Evolutionary conservation across 2,113 vertebrate genomes (phyloP), one percentile per base, ranked within the genome.

Genomic region (Oryzias melastigma): DNA sequence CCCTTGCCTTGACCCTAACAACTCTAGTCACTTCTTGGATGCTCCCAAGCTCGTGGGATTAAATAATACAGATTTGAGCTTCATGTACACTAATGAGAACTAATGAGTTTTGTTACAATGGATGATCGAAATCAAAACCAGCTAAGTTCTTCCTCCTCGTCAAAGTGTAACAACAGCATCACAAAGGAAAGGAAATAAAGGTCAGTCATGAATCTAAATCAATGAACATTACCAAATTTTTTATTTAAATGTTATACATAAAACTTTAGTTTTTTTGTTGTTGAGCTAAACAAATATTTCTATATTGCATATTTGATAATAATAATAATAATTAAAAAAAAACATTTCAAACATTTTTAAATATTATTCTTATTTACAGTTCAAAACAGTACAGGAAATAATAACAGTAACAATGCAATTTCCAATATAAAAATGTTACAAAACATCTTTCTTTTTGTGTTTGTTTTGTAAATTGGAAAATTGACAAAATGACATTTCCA

Each of bases 361-460:
- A 98, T 95, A 95, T 89, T 94, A 95, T 93, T 96, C 92, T 92
- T 99, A 99, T 98, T 94, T 99, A 99, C 97, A 99, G 85, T 88
- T 91, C 87, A 91, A 94, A 95, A 95, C 95, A 94, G 80, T 87
- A 91, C 92, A 94, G 89, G 89, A 94, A 93, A 94, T 94, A 88
- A 91, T 89, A 91, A 89, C 81, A 83, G 73, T 80, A 85, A 88
- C 77, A 88, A 86, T 85, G 88, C 86, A 81, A 77, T 81, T 84
- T 85, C 81, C 80, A 78, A 87, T 85, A 82, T 91, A 91, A 85
- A 93, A 91, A 91, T 89, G 84, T 95, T 98, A 97, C 92, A 98
- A 98, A 98, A 97, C 92, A 92, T 85, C 85, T 74, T 90, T 90
- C 78, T 87, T 91, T 84, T 88, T 84, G 35, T 86, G 90, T 43